Evolutionary conservation across 1,140 invertebrate genomes (phyloP), one percentile per base, ranked within the genome.

Genomic region (Drosophila ambigua): DNA sequence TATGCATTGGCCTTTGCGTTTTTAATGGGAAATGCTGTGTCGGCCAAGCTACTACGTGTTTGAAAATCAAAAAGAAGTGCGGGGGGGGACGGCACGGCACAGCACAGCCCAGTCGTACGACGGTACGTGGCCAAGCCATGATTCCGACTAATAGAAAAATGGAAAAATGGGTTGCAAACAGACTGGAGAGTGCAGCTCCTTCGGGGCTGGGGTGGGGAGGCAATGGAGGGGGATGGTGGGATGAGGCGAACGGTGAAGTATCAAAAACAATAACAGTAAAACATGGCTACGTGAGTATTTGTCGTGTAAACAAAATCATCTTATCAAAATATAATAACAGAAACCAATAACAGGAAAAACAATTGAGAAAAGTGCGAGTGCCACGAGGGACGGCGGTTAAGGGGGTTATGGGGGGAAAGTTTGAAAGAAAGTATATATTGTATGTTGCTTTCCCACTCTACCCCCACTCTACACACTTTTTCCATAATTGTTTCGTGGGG

Each of bases 281-380:
- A 85, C 79, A 83, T 73, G 78, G 60, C 63, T 85, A 84, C 80
- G 80, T 85, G 81, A 72, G 81, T 84, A 77, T 85, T 85, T 81
- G 82, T 68, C 77, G 82, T 85, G 82, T 85, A 85, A 85, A 85
- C 77, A 85, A 85, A 81, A 85, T 81, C 81, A 85, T 85, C 81
- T 79, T 84, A 84, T 79, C 59, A 60, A 69, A 78, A 73, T 63
- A 79, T 69, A 74, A 73, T 77, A 81, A 81, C 46, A 57, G 46
- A 79, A 80, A 85, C 72, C 81, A 77, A 84, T 84, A 77, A 58
- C 65, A 28, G 50, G 69, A 67, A 74, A 69, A 85, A 52, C 67
- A 65, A 87, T 81, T 74, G 62, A 62, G 77, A 72, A 77, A 73
- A 68, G 26, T 67, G 57, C 39, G 23, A 69, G 58, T 35, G 66